Evolutionary conservation across 2,888 invertebrate species (phyloP).

Genomic region (Stenolophus ochropezus): DNA sequence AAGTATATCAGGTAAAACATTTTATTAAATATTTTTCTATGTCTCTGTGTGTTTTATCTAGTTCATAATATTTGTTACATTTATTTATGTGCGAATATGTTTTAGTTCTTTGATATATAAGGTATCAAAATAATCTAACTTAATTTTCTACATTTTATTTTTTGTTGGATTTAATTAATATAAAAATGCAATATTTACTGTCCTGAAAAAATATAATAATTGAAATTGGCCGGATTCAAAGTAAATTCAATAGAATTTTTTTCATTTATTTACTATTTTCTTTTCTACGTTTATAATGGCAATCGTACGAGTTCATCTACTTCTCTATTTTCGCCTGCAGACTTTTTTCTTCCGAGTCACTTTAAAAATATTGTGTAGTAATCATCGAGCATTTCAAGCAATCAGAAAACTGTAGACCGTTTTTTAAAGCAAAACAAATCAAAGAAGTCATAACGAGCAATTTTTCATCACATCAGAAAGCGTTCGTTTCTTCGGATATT

Average conservation of each 20-base stretch:
- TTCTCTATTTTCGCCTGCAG: neutral
- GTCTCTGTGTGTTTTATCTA: too few species aligned
- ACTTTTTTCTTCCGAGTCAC: neutral
- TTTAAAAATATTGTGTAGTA: neutral
- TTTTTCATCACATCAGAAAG: conserved; percentile 5
- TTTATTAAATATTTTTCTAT: too few species aligned
- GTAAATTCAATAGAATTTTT: neutral
- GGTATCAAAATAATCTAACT: too few species aligned
- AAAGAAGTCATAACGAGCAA: conserved; percentile 12
- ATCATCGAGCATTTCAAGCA: neutral
- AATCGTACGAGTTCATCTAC: neutral
- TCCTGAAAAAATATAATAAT: too few species aligned
- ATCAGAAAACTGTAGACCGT: neutral
- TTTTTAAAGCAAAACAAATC: neutral
- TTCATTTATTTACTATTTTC: neutral
- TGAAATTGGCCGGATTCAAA: too few species aligned
- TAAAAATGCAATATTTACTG: too few species aligned
- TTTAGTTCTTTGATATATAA: too few species aligned
- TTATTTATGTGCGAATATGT: too few species aligned
- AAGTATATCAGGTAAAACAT: too few species aligned
- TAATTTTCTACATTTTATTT: too few species aligned
- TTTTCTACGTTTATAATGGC: neutral
- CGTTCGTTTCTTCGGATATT: neutral
- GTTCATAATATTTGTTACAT: too few species aligned
- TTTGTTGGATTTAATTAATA: too few species aligned